Conservation (phyloP, 2,888 invertebrate species). For the Microplitis deprimator region DNA sequence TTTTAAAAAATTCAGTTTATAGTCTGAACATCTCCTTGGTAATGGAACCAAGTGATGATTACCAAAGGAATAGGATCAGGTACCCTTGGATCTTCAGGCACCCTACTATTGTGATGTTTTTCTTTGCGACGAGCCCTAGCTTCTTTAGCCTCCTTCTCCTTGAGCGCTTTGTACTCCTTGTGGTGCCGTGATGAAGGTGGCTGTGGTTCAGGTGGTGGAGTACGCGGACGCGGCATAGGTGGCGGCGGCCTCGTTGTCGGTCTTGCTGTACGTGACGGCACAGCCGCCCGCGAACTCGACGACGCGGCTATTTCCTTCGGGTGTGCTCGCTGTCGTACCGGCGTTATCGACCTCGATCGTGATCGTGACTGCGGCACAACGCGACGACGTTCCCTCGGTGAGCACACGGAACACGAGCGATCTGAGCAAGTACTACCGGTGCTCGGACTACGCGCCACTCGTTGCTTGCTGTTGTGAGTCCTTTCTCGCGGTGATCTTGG, state of each 20-base stretch:
- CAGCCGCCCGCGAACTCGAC: constrained; percentile 60
- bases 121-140: constrained; percentile 67
- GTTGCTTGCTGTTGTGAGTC: constrained; percentile 56
- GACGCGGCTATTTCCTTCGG: constrained; percentile 59
- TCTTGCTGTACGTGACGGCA: constrained; percentile 51
- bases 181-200: constrained; percentile 73
- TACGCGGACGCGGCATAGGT: constrained; percentile 71
- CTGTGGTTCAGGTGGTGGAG: constrained; percentile 76
- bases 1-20: neutral
- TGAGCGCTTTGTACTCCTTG: constrained; percentile 73
- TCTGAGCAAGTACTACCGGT: constrained; percentile 88
- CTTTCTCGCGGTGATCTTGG: constrained; percentile 66
- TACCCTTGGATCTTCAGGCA: constrained; percentile 66
- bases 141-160: constrained; percentile 60
- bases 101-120: constrained; percentile 60
- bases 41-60: constrained; percentile 46
- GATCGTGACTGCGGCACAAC: constrained; percentile 61
- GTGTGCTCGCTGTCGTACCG: constrained; percentile 73
- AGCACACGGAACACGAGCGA: constrained; percentile 88
- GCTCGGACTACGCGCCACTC: constrained; percentile 78
- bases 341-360: constrained; percentile 75
- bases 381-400: constrained; percentile 75
- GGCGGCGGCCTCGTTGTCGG: constrained; percentile 64
- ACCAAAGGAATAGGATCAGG: constrained; percentile 69
- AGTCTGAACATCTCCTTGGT: constrained; percentile 25